A percentile compares a stretch with the other conserved stretches of the same genome.
phyloP scores from a whole-genome alignment of 2,797 vertebrate genomes.

The Emys orbicularis region DNA sequence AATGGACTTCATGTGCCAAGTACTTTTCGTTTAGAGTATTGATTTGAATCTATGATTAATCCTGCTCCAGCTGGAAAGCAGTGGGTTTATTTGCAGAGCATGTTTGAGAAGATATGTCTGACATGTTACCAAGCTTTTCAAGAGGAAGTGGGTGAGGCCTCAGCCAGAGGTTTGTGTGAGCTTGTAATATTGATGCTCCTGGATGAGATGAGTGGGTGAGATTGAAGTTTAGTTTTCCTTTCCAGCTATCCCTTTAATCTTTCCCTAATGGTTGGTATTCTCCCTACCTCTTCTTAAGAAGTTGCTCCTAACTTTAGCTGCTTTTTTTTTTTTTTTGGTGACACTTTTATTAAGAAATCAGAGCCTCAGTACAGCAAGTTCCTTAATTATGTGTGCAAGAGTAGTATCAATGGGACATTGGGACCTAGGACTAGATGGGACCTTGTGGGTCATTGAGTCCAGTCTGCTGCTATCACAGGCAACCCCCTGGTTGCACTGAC shows the following conservation, averaged over 20 bases:
- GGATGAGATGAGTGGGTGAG: neutral
- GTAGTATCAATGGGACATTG: neutral
- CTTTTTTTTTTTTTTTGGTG: neutral
- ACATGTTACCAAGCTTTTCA: neutral
- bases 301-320: neutral
- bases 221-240: neutral
- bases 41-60: neutral
- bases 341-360: neutral
- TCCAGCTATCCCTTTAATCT: neutral
- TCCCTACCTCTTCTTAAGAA: constrained; percentile 38
- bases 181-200: neutral
- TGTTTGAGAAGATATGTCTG: neutral
- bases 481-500: neutral
- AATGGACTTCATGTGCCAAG: neutral
- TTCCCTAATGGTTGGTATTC: neutral
- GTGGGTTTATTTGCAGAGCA: neutral
- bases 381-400: neutral
- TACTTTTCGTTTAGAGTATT: neutral
- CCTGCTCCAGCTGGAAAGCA: neutral
- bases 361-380: neutral
- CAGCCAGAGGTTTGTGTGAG: neutral
- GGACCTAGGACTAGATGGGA: neutral
- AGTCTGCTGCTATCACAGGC: neutral
- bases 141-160: neutral
- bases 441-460: neutral